phyloP scores from a whole-genome alignment of 2,797 vertebrate genomes.

The Atherinosoma microstoma region DNA sequence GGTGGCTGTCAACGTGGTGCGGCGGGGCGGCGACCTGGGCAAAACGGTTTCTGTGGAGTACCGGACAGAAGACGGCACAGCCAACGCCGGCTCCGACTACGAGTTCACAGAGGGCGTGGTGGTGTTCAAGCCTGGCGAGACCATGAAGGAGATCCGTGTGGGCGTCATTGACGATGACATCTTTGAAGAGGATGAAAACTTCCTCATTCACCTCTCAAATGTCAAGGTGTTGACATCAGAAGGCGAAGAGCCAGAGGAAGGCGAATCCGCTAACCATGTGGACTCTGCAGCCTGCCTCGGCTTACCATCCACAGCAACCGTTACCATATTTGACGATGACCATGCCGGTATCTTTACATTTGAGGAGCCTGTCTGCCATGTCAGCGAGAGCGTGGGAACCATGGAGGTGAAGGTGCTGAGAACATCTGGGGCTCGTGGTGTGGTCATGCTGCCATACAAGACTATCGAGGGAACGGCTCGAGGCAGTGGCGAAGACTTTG shows the following conservation, averaged over 20 bases:
- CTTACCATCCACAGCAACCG: slow-evolving; percentile 89
- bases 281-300: slow-evolving; percentile 89
- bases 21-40: slow-evolving; percentile 92
- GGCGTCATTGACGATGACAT: slow-evolving; percentile 98
- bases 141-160: slow-evolving; percentile 93
- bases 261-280: slow-evolving; percentile 87
- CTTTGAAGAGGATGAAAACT: slow-evolving; percentile 99
- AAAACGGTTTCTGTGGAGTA: slow-evolving; percentile 93
- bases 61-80: slow-evolving; percentile 96
- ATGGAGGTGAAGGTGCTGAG: slow-evolving; percentile 98
- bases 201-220: slow-evolving; percentile 94
- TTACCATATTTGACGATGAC: slow-evolving; percentile 98
- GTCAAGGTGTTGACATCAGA: slow-evolving; percentile 86
- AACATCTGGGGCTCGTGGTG: slow-evolving; percentile 95
- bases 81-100: slow-evolving; percentile 97
- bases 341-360: slow-evolving; percentile 99
- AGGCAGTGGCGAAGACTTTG: slow-evolving; percentile 96
- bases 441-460: slow-evolving; percentile 95
- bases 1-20: slow-evolving; percentile 91
- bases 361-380: slow-evolving; percentile 92
- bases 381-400: slow-evolving; percentile 95
- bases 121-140: slow-evolving; percentile 95
- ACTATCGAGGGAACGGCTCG: slow-evolving; percentile 94
- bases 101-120: slow-evolving; percentile 97
- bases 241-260: slow-evolving; percentile 83